Evolutionary conservation across 2,113 vertebrate species (phyloP).

Genomic region (Callospermophilus lateralis): DNA sequence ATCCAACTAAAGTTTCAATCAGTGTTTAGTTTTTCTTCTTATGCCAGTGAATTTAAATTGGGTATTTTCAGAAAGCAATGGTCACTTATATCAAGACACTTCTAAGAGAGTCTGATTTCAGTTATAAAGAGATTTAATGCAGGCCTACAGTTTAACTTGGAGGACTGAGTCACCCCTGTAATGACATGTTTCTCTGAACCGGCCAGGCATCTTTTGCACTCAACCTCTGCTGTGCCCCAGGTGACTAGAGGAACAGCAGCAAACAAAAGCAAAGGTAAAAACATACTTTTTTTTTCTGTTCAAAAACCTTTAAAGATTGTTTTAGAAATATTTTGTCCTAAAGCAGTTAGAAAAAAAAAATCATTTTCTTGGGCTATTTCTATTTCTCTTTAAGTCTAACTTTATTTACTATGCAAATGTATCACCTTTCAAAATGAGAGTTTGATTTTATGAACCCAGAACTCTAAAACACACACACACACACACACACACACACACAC

Average conservation of each 20-base stretch:
- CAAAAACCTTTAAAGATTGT: slow-evolving; percentile 32
- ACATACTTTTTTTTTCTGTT: slow-evolving; percentile 51
- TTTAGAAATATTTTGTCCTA: slow-evolving; percentile 48
- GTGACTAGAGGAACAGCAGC: slow-evolving; percentile 64
- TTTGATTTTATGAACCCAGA: slow-evolving; percentile 24
- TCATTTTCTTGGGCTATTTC: background rate
- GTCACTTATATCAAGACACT: slow-evolving; percentile 64
- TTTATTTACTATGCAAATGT: background rate
- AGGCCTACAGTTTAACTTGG: slow-evolving; percentile 77
- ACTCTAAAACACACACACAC: background rate
- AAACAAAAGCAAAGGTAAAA: slow-evolving; percentile 81
- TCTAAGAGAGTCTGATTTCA: slow-evolving; percentile 69
- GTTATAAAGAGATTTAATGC: slow-evolving; percentile 73
- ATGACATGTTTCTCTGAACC: slow-evolving; percentile 79
- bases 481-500: background rate
- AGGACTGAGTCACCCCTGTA: slow-evolving; percentile 82
- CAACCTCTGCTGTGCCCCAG: slow-evolving; percentile 74
- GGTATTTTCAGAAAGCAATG: slow-evolving; percentile 72
- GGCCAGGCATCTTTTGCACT: slow-evolving; percentile 59
- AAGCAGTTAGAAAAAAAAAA: background rate
- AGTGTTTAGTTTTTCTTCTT: slow-evolving; percentile 41
- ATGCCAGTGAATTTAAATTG: slow-evolving; percentile 50
- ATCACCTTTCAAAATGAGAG: slow-evolving; percentile 43
- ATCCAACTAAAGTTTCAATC: slow-evolving; percentile 39
- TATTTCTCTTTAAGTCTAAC: slow-evolving; percentile 16